Conservation (phyloP, 2,888 invertebrate species). For the Diploptera punctata region DNA sequence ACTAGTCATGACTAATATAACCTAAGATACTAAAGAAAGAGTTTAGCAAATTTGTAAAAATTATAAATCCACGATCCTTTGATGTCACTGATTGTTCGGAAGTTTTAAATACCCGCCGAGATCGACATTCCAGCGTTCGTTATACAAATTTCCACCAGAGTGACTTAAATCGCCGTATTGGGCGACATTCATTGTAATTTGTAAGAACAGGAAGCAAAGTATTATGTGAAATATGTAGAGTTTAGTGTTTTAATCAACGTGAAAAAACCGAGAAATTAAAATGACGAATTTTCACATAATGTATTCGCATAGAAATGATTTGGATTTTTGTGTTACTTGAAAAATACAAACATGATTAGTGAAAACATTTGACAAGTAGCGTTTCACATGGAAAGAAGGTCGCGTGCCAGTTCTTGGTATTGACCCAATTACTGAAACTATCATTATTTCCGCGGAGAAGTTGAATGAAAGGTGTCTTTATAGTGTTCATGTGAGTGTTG, state of each 20-base stretch:
- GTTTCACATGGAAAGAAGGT: constrained; percentile 13
- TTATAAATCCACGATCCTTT: no score
- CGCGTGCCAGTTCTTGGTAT: constrained; percentile 16
- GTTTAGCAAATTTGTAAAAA: no score
- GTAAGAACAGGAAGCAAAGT: neutral
- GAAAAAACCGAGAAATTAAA: neutral
- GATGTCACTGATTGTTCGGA: no score
- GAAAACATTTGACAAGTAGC: constrained; percentile 5
- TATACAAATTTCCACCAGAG: neutral
- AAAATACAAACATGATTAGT: no score
- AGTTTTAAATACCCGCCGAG: no score
- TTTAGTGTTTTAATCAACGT: neutral
- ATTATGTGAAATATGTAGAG: neutral
- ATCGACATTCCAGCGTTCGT: neutral
- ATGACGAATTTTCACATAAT: neutral
- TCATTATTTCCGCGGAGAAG: neutral
- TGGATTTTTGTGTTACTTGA: constrained; percentile 1
- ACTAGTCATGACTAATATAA: no score
- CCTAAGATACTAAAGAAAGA: no score
- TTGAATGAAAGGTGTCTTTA: no score
- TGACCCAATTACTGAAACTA: neutral
- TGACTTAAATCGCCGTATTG: neutral
- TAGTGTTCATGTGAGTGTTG: no score
- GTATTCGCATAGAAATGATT: neutral
- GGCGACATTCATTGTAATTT: no score